Percentiles rank a stretch among this genome's conserved stretches.
These are phyloP conservation scores for Podarcis cretensis DNA, from an alignment of 2,113 vertebrate species.

Conservation along the genomic window DNA sequence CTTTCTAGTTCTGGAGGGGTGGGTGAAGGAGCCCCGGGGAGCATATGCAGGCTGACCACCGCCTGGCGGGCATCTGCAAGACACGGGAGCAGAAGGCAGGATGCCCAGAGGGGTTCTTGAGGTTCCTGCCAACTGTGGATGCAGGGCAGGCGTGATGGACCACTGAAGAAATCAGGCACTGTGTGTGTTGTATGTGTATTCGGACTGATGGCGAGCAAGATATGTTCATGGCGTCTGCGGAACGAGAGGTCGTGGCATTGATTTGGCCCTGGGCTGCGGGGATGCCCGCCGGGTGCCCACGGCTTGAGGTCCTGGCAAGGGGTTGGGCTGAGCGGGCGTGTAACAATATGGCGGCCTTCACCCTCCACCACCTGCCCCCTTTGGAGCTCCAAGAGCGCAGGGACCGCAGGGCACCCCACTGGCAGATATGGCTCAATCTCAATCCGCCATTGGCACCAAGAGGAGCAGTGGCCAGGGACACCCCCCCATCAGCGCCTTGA, in stretches of 20 bases:
- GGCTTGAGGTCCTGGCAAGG: too few species aligned
- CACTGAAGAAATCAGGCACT: background rate
- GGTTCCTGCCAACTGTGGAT: background rate
- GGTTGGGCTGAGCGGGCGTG: background rate
- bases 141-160: too few species aligned
- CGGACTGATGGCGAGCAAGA: background rate
- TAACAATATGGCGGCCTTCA: background rate
- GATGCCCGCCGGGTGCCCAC: background rate
- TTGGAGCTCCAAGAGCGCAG: background rate
- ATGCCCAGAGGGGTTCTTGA: background rate
- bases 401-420: background rate
- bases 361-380: background rate
- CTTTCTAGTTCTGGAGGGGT: background rate
- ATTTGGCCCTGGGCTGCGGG: background rate
- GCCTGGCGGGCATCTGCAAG: background rate
- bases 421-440: background rate
- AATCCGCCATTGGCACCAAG: background rate
- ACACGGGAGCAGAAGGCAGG: background rate
- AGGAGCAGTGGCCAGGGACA: too few species aligned
- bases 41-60: background rate
- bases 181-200: background rate
- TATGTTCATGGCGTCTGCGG: too few species aligned
- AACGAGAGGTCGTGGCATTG: background rate
- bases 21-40: background rate
- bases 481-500: too few species aligned